phyloP scores from a whole-genome alignment of 2,888 invertebrate species.

The Pachycephus smyrnensis region DNA sequence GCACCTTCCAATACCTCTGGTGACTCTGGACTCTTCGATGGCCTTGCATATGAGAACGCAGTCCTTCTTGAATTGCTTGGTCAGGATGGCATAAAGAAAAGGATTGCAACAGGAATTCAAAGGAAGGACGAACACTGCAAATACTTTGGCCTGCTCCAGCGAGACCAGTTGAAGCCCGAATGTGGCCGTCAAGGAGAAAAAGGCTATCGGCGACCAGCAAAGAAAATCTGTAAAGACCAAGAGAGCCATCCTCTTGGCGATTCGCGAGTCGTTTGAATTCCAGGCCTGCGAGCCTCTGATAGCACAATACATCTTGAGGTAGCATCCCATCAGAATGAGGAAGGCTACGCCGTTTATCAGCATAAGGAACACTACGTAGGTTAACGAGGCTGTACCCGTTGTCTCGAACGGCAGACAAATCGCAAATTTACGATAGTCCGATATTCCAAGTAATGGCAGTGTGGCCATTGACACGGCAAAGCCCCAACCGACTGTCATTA shows the following conservation, averaged over 20 bases:
- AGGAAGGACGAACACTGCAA: constrained; percentile 95
- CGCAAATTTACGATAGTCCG: constrained; percentile 96
- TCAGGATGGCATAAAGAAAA: constrained; percentile 96
- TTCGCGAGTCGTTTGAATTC: constrained; percentile 97
- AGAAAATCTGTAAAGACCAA: constrained; percentile 97
- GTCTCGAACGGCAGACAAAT: constrained; percentile 97
- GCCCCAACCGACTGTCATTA: constrained; percentile 94
- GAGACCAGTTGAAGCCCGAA: constrained; percentile 92
- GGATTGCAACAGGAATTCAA: constrained; percentile 98
- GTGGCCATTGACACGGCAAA: constrained; percentile 89
- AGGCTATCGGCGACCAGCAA: constrained; percentile 98
- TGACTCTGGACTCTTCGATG: constrained; percentile 93
- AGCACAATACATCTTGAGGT: constrained; percentile 97
- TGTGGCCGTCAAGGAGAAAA: constrained; percentile 93
- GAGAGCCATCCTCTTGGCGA: constrained; percentile 96
- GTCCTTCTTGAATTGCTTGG: constrained; percentile 98
- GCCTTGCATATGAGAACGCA: constrained; percentile 96
- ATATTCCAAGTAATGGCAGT: constrained; percentile 90
- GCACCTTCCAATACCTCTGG: constrained; percentile 87
- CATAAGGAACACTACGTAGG: constrained; percentile 92
- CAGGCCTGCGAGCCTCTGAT: constrained; percentile 97
- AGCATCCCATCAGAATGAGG: constrained; percentile 94
- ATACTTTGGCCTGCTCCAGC: constrained; percentile 95
- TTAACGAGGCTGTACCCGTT: constrained; percentile 80
- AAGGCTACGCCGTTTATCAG: constrained; percentile 94